Evolutionary conservation across 2,888 invertebrate species (phyloP), one percentile per base, ranked within the genome.

Genomic region (Aporophyla lueneburgensis): DNA sequence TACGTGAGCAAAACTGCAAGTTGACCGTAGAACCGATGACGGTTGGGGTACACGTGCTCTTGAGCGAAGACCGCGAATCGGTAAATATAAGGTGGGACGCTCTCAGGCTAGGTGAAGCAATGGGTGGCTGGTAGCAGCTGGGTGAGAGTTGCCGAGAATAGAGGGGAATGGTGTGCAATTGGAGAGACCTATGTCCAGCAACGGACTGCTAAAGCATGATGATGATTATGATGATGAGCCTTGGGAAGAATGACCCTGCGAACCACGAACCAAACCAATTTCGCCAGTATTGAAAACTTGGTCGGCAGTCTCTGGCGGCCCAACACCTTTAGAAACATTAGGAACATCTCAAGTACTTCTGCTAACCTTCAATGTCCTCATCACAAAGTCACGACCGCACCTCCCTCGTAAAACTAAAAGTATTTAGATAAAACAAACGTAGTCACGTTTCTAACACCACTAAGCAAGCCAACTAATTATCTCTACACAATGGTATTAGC

Each of bases 371-470:
- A 59, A 71, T 58, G 16, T 51, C 24, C 68, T 53, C 65, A 63
- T 56, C 56, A 51, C 51, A 19, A 14, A 74, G 68, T 80, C 84
- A 84, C 65, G 71, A 69, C 71, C 49, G 58, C 68, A 56, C 80
- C 76, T 59, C 24, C 21, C 61, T 72, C 58, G 56, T 82, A 24
- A 76, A 78, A 77, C 71, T 69, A 73, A 80, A 80, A 75, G 69
- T 71, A 80, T 78, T 67, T 40, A 73, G 71, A 87, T 87, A 83
- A 85, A 69, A 67, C 65, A 68, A 61, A 76, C 53, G 7, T 59
- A 51, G 76, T 87, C 86, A 87, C 87, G 86, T 87, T 86, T 78
- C 46, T 69, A 56, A 74, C 71, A 69, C 63, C 33, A 54, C 70
- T 65, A 40, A 68, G 61, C 69, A 63, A 61, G 21, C 10, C 58